Conservation (phyloP, 2,113 vertebrate species). For the Numida meleagris region DNA sequence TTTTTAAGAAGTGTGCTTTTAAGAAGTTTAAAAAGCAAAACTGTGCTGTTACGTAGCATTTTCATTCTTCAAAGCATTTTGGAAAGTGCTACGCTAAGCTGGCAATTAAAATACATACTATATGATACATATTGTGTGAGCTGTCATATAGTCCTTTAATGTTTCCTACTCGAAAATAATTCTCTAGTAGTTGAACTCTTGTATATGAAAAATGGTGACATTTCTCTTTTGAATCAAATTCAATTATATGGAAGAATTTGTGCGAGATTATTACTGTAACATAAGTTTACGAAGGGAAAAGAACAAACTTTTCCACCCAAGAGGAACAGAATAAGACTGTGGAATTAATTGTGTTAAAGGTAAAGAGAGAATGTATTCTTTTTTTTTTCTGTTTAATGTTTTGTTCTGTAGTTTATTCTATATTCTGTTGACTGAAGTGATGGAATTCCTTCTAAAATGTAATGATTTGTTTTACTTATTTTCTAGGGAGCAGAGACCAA, state of each 20-base stretch:
- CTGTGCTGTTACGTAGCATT: not conserved
- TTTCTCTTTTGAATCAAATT: not conserved
- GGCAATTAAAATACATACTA: not conserved
- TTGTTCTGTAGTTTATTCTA: not conserved
- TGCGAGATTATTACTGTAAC: not conserved
- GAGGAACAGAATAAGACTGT: not conserved
- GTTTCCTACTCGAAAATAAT: not conserved
- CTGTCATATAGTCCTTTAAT: not conserved
- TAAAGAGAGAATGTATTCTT: not conserved
- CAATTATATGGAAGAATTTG: not conserved
- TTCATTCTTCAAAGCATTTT: conserved; percentile 6
- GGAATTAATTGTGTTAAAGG: not conserved
- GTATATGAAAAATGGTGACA: not conserved
- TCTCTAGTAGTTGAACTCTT: not conserved
- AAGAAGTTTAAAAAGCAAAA: not conserved
- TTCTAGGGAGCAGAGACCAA: conserved; percentile 82
- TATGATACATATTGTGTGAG: not conserved
- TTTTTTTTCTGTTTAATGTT: not conserved
- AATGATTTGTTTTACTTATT: conserved; percentile 58
- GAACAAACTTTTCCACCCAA: not conserved
- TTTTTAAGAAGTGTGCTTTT: not conserved
- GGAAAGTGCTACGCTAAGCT: not conserved
- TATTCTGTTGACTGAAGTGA: conserved; percentile 8
- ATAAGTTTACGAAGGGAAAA: not conserved
- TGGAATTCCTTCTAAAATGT: conserved; percentile 50